Conservation (phyloP, 2,888 invertebrate species). For the Chromoteleia sp. region DNA sequence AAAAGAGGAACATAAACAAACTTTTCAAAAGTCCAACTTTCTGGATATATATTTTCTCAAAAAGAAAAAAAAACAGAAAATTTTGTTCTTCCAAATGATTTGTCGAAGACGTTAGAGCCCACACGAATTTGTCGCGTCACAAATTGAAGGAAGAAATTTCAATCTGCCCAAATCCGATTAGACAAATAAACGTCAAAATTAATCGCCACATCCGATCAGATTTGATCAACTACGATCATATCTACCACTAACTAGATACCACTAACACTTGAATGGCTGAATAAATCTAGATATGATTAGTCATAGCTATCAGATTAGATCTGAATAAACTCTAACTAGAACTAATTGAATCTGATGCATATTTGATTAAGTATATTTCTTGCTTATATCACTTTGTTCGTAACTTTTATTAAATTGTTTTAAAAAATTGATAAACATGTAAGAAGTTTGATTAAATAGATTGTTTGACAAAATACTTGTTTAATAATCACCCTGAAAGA, state of each 20-base stretch:
- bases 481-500: too few relatives aligned
- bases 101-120: not conserved
- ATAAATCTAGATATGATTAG: constrained; percentile 48
- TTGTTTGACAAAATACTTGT: too few relatives aligned
- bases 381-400: not conserved
- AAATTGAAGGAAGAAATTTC: constrained; percentile 6
- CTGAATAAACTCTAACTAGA: not conserved
- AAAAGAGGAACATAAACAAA: constrained; percentile 51
- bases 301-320: constrained; percentile 9
- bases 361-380: constrained; percentile 11
- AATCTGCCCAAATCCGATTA: constrained; percentile 28
- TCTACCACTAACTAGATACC: constrained; percentile 25
- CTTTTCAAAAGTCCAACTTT: constrained; percentile 15
- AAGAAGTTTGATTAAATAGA: too few relatives aligned
- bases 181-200: constrained; percentile 46
- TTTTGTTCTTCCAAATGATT: constrained; percentile 10
- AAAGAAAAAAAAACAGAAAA: too few relatives aligned
- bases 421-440: too few relatives aligned
- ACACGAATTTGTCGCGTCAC: constrained; percentile 8
- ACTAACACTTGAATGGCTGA: constrained; percentile 17
- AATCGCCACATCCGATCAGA: constrained; percentile 49
- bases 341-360: constrained; percentile 14
- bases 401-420: not conserved
- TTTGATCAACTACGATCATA: constrained; percentile 35
- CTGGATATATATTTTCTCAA: constrained; percentile 1